phyloP scores from a whole-genome alignment of 2,797 vertebrate genomes.

The Octomys mimax region DNA sequence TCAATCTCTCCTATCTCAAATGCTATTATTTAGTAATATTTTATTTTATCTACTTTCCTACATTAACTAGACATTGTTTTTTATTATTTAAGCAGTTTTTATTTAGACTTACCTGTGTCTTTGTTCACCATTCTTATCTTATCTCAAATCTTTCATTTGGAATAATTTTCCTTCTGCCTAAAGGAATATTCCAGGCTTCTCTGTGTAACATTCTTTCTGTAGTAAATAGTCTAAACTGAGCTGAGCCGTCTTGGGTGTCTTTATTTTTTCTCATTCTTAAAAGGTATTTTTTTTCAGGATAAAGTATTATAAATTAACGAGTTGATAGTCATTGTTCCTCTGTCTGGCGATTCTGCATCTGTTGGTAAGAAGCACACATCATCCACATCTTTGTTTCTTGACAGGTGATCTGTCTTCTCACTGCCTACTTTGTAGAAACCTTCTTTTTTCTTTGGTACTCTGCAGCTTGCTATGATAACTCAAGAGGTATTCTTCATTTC shows the following conservation, averaged over 20 bases:
- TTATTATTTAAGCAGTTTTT: background rate
- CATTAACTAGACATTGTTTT: background rate
- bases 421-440: background rate
- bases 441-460: background rate
- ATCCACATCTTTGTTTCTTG: background rate
- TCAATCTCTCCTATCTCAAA: background rate
- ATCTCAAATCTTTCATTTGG: background rate
- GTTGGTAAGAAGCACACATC: background rate
- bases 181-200: constrained; percentile 32
- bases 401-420: background rate
- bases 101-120: background rate
- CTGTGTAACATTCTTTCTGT: background rate
- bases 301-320: background rate
- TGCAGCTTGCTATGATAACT: background rate
- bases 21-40: background rate
- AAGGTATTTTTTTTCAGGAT: background rate
- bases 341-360: background rate
- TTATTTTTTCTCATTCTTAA: background rate
- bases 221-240: background rate
- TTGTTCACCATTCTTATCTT: background rate
- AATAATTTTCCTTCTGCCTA: constrained; percentile 3
- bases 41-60: constrained; percentile 2
- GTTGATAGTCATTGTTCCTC: background rate
- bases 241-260: background rate
- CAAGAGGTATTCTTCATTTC: background rate